These are phyloP conservation scores for Pseudorhiza aurosa DNA, from an alignment of 30 jellyfish, hydroid and myxozoan genomes.

Conservation along the genomic window DNA sequence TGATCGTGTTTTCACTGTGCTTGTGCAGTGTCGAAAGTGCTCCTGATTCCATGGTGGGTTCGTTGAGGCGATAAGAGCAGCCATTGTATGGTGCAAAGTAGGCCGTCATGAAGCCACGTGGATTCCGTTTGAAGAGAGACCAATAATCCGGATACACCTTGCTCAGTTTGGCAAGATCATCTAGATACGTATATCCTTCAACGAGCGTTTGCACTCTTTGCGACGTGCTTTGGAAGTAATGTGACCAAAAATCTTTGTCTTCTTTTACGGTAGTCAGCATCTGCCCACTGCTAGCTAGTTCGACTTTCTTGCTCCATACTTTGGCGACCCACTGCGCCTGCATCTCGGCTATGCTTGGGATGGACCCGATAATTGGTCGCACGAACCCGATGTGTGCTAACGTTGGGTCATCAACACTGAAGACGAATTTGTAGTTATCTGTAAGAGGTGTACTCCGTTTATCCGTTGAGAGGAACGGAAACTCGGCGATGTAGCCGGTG, in stretches of 20 bases:
- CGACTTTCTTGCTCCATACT: slow-evolving; percentile 65
- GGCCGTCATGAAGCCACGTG: slow-evolving; percentile 74
- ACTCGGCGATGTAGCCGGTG: slow-evolving; percentile 77
- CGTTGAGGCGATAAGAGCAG: slow-evolving; percentile 77
- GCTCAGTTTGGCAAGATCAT: slow-evolving; percentile 74
- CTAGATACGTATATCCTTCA: slow-evolving; percentile 84
- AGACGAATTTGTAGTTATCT: slow-evolving; percentile 78
- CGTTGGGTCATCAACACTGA: slow-evolving; percentile 65
- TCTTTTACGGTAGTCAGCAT: slow-evolving; percentile 23
- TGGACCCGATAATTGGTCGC: slow-evolving; percentile 92
- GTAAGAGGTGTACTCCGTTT: slow-evolving; percentile 2
- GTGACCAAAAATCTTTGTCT: slow-evolving; percentile 74
- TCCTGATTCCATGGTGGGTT: slow-evolving; percentile 42
- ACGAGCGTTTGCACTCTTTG: slow-evolving; percentile 79
- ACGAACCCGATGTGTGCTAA: slow-evolving; percentile 84
- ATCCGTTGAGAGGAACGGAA: slow-evolving; percentile 66
- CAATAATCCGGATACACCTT: slow-evolving; percentile 79
- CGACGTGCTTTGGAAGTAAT: slow-evolving; percentile 78
- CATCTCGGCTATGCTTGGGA: slow-evolving; percentile 88
- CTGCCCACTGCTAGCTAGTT: slow-evolving; percentile 26
- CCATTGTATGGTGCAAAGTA: slow-evolving; percentile 87
- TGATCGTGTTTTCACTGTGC: slow-evolving; percentile 57
- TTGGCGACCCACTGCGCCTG: slow-evolving; percentile 86
- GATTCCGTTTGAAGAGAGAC: slow-evolving; percentile 72
- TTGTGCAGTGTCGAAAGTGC: slow-evolving; percentile 71